A percentile compares a stretch with the other conserved stretches of the same genome.
Evolutionary conservation across 2,888 invertebrate species (phyloP).

Genomic region (Archips xylosteana): DNA sequence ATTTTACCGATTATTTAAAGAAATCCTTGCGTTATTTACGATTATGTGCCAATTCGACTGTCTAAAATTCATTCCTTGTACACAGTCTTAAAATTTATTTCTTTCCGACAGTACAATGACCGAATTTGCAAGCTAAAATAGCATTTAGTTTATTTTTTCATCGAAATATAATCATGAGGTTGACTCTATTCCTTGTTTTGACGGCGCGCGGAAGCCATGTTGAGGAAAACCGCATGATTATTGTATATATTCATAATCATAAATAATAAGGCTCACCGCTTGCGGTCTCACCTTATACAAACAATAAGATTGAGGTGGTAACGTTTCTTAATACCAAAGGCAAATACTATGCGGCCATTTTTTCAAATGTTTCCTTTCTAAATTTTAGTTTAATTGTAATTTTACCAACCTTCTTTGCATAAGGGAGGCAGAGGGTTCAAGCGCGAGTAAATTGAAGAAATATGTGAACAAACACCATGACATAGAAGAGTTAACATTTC

Average conservation of each 20-base stretch:
- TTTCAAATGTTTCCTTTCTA: neutral
- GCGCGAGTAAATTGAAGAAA: too few relatives aligned
- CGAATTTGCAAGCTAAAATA: neutral
- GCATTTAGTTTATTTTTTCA: neutral
- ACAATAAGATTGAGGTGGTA: conserved; percentile 22
- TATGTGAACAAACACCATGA: too few relatives aligned
- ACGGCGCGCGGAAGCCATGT: conserved; percentile 8
- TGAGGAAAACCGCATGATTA: conserved; percentile 34
- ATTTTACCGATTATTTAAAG: too few relatives aligned
- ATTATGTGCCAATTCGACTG: too few relatives aligned
- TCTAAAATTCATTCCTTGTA: too few relatives aligned
- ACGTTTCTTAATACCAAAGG: neutral
- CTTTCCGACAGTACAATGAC: neutral
- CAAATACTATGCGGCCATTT: neutral
- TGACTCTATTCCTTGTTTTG: neutral
- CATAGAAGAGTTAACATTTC: too few relatives aligned
- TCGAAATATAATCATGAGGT: neutral
- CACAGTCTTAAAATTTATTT: neutral
- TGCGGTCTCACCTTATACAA: conserved; percentile 24
- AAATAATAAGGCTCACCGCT: neutral
- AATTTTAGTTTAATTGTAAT: too few relatives aligned
- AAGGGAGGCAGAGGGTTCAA: too few relatives aligned
- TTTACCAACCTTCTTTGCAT: too few relatives aligned
- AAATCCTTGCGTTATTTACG: too few relatives aligned
- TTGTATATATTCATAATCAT: conserved; percentile 3